A percentile compares a stretch with the other conserved stretches of the same genome.
phyloP scores from a whole-genome alignment of 1,140 invertebrate species.

The Linepithema humile region DNA sequence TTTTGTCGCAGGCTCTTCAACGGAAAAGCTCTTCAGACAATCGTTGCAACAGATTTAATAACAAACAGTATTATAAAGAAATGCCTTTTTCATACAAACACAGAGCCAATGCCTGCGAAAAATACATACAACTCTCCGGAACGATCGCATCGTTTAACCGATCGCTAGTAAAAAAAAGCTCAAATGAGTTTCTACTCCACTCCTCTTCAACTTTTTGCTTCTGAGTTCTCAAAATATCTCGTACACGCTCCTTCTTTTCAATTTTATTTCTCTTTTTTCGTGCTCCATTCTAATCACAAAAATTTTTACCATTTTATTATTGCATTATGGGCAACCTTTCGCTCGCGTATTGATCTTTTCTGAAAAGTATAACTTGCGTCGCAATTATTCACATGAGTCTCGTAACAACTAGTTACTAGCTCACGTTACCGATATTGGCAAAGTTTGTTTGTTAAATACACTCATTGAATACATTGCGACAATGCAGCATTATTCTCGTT shows the following conservation, averaged over 20 bases:
- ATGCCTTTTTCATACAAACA: constrained; percentile 70
- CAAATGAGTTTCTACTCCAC: constrained; percentile 57
- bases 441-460: constrained; percentile 31
- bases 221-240: background rate
- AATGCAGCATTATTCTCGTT: background rate
- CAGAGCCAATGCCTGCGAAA: constrained; percentile 29
- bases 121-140: background rate
- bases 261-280: background rate
- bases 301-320: constrained; percentile 47
- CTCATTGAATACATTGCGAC: background rate
- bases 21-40: constrained; percentile 33
- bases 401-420: constrained; percentile 4
- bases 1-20: constrained; percentile 26
- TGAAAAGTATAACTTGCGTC: constrained; percentile 1
- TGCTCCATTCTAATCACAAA: background rate
- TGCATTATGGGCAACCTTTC: constrained; percentile 16
- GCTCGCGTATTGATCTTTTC: background rate
- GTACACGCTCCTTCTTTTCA: background rate
- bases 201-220: background rate
- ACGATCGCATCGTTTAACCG: constrained; percentile 62
- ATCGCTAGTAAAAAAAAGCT: constrained; percentile 43
- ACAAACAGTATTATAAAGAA: constrained; percentile 61
- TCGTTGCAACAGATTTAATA: constrained; percentile 71
- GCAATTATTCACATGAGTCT: constrained; percentile 15
- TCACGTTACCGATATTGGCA: constrained; percentile 41